Evolutionary conservation across 2,113 vertebrate species (phyloP).

Genomic region (Zapornia atra): DNA sequence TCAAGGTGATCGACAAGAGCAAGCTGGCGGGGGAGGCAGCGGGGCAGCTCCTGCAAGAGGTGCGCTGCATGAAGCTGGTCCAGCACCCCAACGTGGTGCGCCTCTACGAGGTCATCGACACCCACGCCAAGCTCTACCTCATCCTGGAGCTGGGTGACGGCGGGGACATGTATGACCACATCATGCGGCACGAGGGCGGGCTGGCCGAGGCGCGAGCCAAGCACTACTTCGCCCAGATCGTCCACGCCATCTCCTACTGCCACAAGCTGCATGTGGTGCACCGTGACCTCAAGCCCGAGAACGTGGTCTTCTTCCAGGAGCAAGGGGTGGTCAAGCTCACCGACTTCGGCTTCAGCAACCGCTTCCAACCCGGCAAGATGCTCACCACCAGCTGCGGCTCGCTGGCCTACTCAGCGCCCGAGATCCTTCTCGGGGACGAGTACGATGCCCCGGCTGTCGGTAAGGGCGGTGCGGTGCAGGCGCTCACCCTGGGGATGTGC

Average conservation of each 20-base stretch:
- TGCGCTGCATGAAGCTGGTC: constrained; percentile 89
- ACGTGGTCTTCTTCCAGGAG: constrained; percentile 89
- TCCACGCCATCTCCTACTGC: constrained; percentile 87
- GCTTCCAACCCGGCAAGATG: constrained; percentile 87
- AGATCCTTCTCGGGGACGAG: constrained; percentile 88
- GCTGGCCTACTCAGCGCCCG: constrained; percentile 86
- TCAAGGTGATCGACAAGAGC: constrained; percentile 91
- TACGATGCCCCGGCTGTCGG: constrained; percentile 88
- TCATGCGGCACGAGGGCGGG: constrained; percentile 85
- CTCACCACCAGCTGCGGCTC: constrained; percentile 90
- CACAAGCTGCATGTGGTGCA: constrained; percentile 89
- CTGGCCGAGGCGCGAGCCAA: constrained; percentile 82
- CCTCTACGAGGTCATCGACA: constrained; percentile 90
- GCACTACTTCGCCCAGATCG: constrained; percentile 87
- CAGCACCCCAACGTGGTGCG: constrained; percentile 91
- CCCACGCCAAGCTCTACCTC: constrained; percentile 87
- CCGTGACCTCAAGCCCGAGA: constrained; percentile 90
- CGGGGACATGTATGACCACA: constrained; percentile 89
- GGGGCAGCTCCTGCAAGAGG: constrained; percentile 88
- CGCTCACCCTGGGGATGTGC: not conserved
- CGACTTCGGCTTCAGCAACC: constrained; percentile 90
- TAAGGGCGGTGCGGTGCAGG: constrained; percentile 59
- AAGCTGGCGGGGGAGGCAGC: constrained; percentile 82
- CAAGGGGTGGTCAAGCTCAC: constrained; percentile 88
- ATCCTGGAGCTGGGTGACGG: constrained; percentile 90